These are phyloP conservation scores for Sprattus sprattus DNA, from an alignment of 2,113 vertebrate species.

Conservation along the genomic window DNA sequence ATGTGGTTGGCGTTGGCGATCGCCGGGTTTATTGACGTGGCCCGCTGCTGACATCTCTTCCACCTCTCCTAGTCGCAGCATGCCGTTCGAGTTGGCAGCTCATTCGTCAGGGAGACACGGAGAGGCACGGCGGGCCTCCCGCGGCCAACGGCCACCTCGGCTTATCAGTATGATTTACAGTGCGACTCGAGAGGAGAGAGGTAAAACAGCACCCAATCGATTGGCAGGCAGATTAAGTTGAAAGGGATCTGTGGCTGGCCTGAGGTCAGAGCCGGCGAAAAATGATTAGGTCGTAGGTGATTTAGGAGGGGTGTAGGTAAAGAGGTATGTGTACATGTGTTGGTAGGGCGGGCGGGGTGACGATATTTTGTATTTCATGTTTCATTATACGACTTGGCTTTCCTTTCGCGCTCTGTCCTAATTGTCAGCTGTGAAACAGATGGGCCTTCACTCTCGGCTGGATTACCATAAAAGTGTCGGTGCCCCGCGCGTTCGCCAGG, in stretches of 20 bases:
- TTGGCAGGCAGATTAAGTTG: not conserved
- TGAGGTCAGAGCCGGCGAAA: not conserved
- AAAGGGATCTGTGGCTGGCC: not conserved
- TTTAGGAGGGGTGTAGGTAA: not conserved
- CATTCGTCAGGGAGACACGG: not conserved
- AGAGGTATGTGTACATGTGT: not conserved
- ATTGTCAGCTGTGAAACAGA: not conserved
- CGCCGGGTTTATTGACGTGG: not conserved
- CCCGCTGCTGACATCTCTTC: not conserved
- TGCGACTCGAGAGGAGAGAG: not conserved
- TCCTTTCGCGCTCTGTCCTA: not conserved
- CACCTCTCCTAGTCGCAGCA: not conserved
- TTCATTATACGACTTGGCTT: not conserved
- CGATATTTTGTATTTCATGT: not conserved
- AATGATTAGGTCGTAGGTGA: conserved; percentile 5
- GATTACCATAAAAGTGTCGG: not conserved
- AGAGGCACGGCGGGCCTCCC: not conserved
- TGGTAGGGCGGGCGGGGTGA: not conserved
- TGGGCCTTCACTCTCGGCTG: not conserved
- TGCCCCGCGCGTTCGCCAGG: not conserved
- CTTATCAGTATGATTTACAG: conserved; percentile 10
- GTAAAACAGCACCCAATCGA: not conserved
- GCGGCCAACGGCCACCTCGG: not conserved
- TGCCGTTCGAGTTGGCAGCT: not conserved
- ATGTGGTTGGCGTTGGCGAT: not conserved